These are phyloP conservation scores for Pogonocichla stellata DNA, from an alignment of 2,113 vertebrate genomes.

Conservation along the genomic window DNA sequence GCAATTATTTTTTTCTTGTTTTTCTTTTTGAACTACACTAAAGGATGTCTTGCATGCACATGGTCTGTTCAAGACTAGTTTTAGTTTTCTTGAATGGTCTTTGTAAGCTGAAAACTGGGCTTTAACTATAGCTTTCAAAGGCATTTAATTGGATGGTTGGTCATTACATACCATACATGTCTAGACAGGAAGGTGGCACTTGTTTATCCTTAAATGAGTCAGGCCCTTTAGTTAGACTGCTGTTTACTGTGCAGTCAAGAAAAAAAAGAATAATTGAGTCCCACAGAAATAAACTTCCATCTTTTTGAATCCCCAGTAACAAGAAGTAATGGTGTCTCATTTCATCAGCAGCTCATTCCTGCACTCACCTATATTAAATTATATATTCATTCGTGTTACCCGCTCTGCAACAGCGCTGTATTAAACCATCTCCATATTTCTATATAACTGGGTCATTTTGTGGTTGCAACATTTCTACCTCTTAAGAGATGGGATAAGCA, in stretches of 20 bases:
- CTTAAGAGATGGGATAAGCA: neutral
- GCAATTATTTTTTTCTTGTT: neutral
- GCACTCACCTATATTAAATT: conserved; percentile 40
- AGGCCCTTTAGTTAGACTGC: conserved; percentile 7
- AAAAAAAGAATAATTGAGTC: neutral
- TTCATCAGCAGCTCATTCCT: conserved; percentile 23
- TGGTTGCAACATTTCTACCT: neutral
- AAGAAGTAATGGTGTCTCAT: conserved; percentile 4
- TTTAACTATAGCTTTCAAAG: neutral
- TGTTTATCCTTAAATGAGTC: conserved; percentile 27
- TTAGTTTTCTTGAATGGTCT: neutral
- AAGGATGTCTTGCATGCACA: neutral
- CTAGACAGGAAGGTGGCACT: neutral
- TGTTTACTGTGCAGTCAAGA: neutral
- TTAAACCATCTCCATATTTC: neutral
- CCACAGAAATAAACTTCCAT: conserved; percentile 9
- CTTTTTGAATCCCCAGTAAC: neutral
- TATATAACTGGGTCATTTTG: neutral
- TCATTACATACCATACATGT: neutral
- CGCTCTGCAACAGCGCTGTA: neutral
- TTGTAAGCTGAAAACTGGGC: neutral
- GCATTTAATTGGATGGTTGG: neutral
- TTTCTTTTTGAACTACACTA: neutral
- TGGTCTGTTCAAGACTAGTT: neutral
- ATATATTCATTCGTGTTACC: neutral